These are phyloP conservation scores for Drosophila peninsularis DNA, from an alignment of 2,888 invertebrate species.

Conservation along the genomic window DNA sequence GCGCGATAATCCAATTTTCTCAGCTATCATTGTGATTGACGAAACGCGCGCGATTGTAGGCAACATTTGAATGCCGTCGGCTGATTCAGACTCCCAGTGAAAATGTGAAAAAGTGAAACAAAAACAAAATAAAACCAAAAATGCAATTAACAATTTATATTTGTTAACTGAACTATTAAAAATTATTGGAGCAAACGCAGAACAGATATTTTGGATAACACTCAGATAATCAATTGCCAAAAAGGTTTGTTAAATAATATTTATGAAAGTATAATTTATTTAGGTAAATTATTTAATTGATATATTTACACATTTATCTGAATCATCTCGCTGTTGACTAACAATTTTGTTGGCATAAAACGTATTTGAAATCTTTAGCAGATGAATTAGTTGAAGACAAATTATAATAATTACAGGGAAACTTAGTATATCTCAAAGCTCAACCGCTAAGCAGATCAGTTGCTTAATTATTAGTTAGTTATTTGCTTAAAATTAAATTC, in stretches of 20 bases:
- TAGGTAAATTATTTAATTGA: neutral
- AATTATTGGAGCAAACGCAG: neutral
- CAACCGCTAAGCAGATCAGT: too few relatives aligned
- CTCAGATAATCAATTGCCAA: neutral
- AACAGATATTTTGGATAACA: slow-evolving; percentile 7
- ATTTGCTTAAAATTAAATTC: too few relatives aligned
- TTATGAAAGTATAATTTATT: neutral
- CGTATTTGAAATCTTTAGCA: neutral
- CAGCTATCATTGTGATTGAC: slow-evolving; percentile 17
- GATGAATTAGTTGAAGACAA: neutral
- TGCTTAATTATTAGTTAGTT: too few relatives aligned
- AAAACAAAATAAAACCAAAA: neutral
- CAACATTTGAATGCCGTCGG: slow-evolving; percentile 63
- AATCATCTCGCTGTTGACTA: too few relatives aligned
- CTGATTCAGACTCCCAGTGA: slow-evolving; percentile 12
- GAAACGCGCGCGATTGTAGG: slow-evolving; percentile 56
- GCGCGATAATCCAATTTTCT: slow-evolving; percentile 12
- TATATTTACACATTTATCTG: neutral
- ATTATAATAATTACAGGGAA: too few relatives aligned
- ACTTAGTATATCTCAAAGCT: too few relatives aligned
- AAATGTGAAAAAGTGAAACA: slow-evolving; percentile 4
- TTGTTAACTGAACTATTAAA: neutral
- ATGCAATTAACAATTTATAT: neutral
- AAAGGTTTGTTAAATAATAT: slow-evolving; percentile 21
- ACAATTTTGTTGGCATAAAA: neutral